phyloP scores from a whole-genome alignment of 2,113 vertebrate genomes.

The Passer montanus region DNA sequence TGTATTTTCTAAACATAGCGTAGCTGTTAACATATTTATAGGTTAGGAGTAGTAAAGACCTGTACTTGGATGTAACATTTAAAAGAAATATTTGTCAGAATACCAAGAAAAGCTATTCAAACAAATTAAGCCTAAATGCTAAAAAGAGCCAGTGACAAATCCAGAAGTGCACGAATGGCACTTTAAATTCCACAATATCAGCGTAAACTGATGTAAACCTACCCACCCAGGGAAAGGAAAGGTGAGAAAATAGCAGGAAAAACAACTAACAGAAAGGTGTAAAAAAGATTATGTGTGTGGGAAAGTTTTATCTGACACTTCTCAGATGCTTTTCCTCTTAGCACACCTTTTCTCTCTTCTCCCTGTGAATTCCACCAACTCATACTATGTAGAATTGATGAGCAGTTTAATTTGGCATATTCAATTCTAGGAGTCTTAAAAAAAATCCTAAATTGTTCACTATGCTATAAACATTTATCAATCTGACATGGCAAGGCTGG shows the following conservation, averaged over 20 bases:
- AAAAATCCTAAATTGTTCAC: conserved; percentile 66
- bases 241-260: conserved; percentile 50
- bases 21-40: conserved; percentile 34
- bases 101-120: neutral
- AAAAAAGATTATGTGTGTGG: conserved; percentile 12
- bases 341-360: conserved; percentile 24
- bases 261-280: conserved; percentile 23
- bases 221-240: conserved; percentile 42
- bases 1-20: conserved; percentile 47
- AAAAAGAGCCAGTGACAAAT: conserved; percentile 18
- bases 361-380: neutral
- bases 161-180: neutral
- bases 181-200: conserved; percentile 32
- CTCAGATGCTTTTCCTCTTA: conserved; percentile 31
- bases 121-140: conserved; percentile 75
- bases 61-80: neutral
- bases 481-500: conserved; percentile 71
- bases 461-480: conserved; percentile 81
- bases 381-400: neutral
- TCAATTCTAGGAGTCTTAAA: neutral
- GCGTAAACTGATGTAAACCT: neutral
- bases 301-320: conserved; percentile 58
- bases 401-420: neutral
- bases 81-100: conserved; percentile 35
- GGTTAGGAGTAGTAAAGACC: neutral